Base-by-base conservation (phyloP, 2,888 invertebrate species). In the Drosophila aldrichi region DNA sequence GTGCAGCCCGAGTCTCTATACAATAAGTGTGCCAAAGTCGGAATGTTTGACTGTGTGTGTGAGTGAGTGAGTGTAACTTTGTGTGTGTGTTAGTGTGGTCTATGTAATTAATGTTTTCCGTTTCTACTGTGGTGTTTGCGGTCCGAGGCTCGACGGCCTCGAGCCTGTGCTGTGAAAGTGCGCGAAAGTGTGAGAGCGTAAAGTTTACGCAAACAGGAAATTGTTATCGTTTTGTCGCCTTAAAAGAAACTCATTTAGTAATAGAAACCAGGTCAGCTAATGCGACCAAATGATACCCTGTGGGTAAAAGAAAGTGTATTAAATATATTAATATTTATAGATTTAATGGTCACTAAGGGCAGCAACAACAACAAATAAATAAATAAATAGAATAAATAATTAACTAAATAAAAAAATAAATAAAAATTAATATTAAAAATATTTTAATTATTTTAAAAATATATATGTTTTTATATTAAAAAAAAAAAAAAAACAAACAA, bases 221-320 rank as follows among this genome's bases (percentile, higher is more conserved):
- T 80, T 85, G 78, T 83, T 83, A 80, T 80, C 81, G 76, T 78
- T 81, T 79, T 76, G 79, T 73, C 78, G 83, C 77, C 74, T 77
- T 64, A 29, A 77, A 81, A 29, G 75, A 81, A 72, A 63, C 58
- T 61, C 66, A 16, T 34, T 56, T 48, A 61, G 34, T 20, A 48
- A 25, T 38, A 20, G 52, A 22, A 41, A n/a, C 55, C 36, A 51
- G 18, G 3, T 2, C 1, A 14, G 32, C 0, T 5, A 32, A 2
- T 16, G 1, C 7, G 36, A 10, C 36, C 22, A 9, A 10, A 8
- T 9, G 3, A 49, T 69, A 55, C 52, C 57, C 69, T 48, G n/a
- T 46, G 8, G 1, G 9, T 4, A 9, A 16, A 20, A 2, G 20
- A 0, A 2, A 20, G 12, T 0, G 12, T 20, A 43, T 20, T 14